Evolutionary conservation across 2,888 invertebrate species (phyloP), one percentile per base, ranked within the genome.

Genomic region (Chrysopilus asiliformis): DNA sequence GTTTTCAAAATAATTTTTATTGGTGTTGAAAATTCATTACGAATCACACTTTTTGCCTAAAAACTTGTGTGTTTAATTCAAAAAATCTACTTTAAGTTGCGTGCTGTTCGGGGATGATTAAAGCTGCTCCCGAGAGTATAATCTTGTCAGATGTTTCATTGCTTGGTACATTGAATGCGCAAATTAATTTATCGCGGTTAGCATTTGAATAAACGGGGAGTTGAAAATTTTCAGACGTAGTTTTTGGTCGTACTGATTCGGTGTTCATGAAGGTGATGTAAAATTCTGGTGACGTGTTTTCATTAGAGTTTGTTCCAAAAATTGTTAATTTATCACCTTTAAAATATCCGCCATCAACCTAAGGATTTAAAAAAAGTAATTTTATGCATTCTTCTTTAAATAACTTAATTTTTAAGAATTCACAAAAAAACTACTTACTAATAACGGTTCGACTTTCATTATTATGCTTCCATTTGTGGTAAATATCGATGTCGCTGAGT

Each of bases 41-140:
- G n/a, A n/a, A n/a, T n/a, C n/a, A n/a, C n/a, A n/a, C n/a, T n/a
- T n/a, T n/a, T n/a, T n/a, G n/a, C n/a, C n/a, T n/a, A n/a, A n/a
- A n/a, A n/a, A n/a, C n/a, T n/a, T n/a, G n/a, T n/a, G n/a, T n/a
- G n/a, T n/a, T n/a, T n/a, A n/a, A n/a, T n/a, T n/a, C n/a, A n/a
- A n/a, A n/a, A n/a, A n/a, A n/a, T n/a, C n/a, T n/a, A n/a, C n/a
- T n/a, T n/a, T n/a, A n/a, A n/a, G n/a, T n/a, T n/a, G n/a, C n/a
- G n/a, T n/a, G 4, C 14, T 10, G 18, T 14, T 43, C 42, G 1
- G 53, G 49, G 6, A 62, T 52, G 40, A 60, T 53, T 3, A 63
- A 43, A 0, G 62, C 62, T 3, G 57, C 55, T 17, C 62, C 62
- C 4, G 62, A 57, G 5, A 60, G 27, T 4, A 59, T 43, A 13